Conservation (phyloP, 2,113 vertebrate species). For the Casuarius casuarius region DNA sequence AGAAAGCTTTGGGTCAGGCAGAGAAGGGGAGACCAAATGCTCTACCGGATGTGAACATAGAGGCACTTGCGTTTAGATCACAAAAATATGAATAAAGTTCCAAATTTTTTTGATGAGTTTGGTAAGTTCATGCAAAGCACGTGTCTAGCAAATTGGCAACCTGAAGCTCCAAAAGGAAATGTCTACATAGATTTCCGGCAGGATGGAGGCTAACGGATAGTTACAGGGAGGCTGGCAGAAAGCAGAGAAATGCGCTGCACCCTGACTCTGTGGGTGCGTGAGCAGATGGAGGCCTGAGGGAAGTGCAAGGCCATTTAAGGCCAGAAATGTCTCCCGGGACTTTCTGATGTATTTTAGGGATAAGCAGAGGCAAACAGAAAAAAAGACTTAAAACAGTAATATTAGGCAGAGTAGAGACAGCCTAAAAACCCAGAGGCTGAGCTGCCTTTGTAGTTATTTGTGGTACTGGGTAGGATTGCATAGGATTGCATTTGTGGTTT, state of each 20-base stretch:
- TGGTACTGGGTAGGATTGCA: slow-evolving; percentile 7
- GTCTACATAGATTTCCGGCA: background rate
- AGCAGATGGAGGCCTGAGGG: background rate
- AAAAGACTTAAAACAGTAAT: background rate
- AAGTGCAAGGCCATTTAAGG: background rate
- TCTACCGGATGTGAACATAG: background rate
- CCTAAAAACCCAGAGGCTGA: background rate
- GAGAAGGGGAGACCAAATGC: background rate
- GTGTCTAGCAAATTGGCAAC: background rate
- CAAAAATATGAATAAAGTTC: background rate
- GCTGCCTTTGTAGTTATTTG: slow-evolving; percentile 53
- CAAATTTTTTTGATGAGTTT: background rate
- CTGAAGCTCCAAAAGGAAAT: background rate
- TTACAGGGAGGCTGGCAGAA: background rate
- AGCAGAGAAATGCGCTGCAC: background rate
- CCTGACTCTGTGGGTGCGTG: background rate
- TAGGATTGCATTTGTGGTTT: slow-evolving; percentile 47
- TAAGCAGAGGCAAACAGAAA: slow-evolving; percentile 1
- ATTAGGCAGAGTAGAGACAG: background rate
- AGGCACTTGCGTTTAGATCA: background rate
- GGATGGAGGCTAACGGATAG: background rate
- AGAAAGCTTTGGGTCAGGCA: background rate
- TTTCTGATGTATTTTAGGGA: background rate
- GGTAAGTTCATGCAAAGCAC: background rate
- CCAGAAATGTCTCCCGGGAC: background rate